A percentile compares a stretch with the other conserved stretches of the same genome.
These are phyloP conservation scores for Ochropacha duplaris DNA, from an alignment of 2,888 invertebrate species.

Conservation along the genomic window DNA sequence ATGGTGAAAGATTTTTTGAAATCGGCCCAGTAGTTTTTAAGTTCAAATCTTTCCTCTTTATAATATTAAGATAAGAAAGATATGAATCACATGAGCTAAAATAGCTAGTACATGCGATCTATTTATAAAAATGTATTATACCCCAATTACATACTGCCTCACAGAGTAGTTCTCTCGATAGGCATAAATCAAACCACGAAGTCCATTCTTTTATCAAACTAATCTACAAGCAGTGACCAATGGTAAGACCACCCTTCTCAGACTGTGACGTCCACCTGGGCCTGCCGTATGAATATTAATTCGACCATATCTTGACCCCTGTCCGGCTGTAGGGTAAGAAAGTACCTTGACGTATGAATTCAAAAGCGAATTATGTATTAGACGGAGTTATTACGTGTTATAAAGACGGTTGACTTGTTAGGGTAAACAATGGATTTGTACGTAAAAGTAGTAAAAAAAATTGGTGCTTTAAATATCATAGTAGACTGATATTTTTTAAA, in stretches of 20 bases:
- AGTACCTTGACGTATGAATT: conserved; percentile 75
- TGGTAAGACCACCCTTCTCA: conserved; percentile 78
- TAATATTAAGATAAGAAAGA: too few species aligned
- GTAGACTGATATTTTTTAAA: too few species aligned
- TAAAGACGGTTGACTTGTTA: conserved; percentile 3
- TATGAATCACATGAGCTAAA: too few species aligned
- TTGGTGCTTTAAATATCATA: too few species aligned
- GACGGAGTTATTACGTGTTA: conserved; percentile 28
- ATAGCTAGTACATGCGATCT: not conserved
- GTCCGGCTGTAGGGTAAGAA: conserved; percentile 57
- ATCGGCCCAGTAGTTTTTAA: too few species aligned
- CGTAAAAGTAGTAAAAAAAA: too few species aligned
- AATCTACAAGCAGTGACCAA: conserved; percentile 64
- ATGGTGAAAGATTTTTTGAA: too few species aligned
- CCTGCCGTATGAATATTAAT: conserved; percentile 82
- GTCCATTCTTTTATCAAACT: conserved; percentile 17
- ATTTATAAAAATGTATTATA: not conserved
- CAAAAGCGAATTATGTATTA: conserved; percentile 71
- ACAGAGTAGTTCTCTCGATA: conserved; percentile 22
- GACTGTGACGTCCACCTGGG: conserved; percentile 80
- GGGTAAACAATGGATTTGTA: not conserved
- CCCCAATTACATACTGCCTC: conserved; percentile 15
- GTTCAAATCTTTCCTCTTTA: too few species aligned
- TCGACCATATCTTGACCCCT: conserved; percentile 82
- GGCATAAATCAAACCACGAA: conserved; percentile 29